Base-by-base conservation (phyloP, 2,888 invertebrate genomes). In the Nymphalis c-album region DNA sequence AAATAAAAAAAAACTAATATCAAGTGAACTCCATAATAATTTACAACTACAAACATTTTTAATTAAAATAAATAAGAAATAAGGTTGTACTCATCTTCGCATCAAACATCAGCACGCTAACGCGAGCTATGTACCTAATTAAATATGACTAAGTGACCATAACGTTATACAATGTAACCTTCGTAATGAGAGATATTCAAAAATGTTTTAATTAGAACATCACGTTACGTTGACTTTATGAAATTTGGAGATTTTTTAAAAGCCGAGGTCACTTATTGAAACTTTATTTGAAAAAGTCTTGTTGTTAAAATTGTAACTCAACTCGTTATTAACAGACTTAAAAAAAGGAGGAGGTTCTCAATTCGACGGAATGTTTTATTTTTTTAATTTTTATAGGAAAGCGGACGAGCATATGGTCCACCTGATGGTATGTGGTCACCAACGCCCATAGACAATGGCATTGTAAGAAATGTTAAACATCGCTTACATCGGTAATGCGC, bases 71-170 rank as follows among this genome's bases (percentile, higher is more conserved):
- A 16, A 53, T 26, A 53, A 26, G 17, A 26, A 53, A 53, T 22
- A 20, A 51, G 5, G 31, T 6, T n/a, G 3, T 31, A 22, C 45
- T 59, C 18, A 59, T 59, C 10, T 60, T 1, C 46, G 20, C 22
- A 60, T 16, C 46, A 45, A 35, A 7, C 20, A 45, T 40, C 35
- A 57, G 26, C 17, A 31, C 22, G 4, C 10, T 47, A 10, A 47
- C 16, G 26, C n/a, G n/a, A 22, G 47, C 47, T 60, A 40, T 40
- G 40, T 40, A 40, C 13, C 40, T 40, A 60, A 60, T 60, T 60
- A 60, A 60, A 47, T 26, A n/a, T 47, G 17, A n/a, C 26, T 40
- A 60, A 60, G 60, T 60, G 31, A 47, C 60, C 60, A 60, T n/a
- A 31, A 31, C 6, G 31, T 46, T 31, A 47, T 60, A 47, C 26